Conservation (phyloP, 2,888 invertebrate species). For the Carterocephalus palaemon region DNA sequence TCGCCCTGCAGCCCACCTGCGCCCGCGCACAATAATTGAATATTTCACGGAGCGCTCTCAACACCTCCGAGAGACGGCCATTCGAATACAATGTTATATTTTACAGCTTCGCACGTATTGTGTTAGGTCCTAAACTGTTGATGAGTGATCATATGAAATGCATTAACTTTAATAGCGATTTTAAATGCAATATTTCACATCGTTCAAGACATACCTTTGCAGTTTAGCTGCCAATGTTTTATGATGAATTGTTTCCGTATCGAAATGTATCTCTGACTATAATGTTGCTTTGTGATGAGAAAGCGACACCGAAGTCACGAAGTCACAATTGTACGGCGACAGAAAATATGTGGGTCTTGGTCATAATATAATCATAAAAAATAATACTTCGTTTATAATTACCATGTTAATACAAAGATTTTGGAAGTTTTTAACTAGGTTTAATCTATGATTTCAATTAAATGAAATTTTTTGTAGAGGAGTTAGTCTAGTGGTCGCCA, state of each 20-base stretch:
- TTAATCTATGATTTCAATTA: too few relatives aligned
- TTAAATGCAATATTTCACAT: constrained; percentile 76
- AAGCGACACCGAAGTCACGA: constrained; percentile 48
- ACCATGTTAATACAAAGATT: too few relatives aligned
- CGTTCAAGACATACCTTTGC: constrained; percentile 63
- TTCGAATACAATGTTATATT: constrained; percentile 71
- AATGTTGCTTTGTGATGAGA: constrained; percentile 47
- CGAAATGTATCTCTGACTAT: constrained; percentile 46
- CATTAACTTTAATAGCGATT: constrained; percentile 73
- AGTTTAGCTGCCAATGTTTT: constrained; percentile 66
- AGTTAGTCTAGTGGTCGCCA: too few relatives aligned
- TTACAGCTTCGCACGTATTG: constrained; percentile 68
- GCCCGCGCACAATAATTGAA: constrained; percentile 75
- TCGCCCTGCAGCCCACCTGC: constrained; percentile 58
- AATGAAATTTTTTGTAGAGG: too few relatives aligned
- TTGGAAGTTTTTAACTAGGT: too few relatives aligned
- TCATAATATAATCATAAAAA: too few relatives aligned
- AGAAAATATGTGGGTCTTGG: too few relatives aligned
- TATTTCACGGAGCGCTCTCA: constrained; percentile 75
- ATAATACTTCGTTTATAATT: too few relatives aligned
- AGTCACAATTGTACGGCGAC: constrained; percentile 41
- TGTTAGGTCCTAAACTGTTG: constrained; percentile 76
- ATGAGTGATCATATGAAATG: constrained; percentile 73
- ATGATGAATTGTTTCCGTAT: constrained; percentile 77
- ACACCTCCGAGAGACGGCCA: constrained; percentile 65